A percentile compares a stretch with the other conserved stretches of the same genome.
Evolutionary conservation across 2,797 vertebrate species (phyloP).

Genomic region (Anabacerthia variegaticeps): DNA sequence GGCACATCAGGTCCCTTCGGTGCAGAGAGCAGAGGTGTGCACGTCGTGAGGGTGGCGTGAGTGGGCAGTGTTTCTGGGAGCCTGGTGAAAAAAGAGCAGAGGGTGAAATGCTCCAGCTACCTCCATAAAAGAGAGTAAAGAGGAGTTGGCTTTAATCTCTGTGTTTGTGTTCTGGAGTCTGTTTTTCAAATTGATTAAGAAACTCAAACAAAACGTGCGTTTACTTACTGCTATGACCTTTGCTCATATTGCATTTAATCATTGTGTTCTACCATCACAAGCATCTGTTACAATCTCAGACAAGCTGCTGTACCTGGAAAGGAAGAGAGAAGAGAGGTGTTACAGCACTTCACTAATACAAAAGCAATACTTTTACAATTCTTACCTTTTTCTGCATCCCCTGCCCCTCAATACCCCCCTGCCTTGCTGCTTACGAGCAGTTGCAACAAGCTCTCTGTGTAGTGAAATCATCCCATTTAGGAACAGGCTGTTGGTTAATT

Average conservation of each 20-base stretch:
- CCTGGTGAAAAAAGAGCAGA: not conserved
- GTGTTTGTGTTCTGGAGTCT: not conserved
- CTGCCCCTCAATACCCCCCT: rapidly evolving
- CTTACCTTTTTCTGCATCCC: not conserved
- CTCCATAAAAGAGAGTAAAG: not conserved
- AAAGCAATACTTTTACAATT: not conserved
- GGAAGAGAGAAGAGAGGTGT: not conserved
- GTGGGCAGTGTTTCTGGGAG: not conserved
- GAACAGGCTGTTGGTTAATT: not conserved
- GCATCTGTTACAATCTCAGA: not conserved
- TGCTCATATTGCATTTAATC: not conserved
- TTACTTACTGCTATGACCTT: not conserved
- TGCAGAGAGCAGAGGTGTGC: rapidly evolving
- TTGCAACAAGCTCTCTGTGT: not conserved
- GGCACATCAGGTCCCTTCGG: rapidly evolving
- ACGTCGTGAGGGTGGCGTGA: rapidly evolving
- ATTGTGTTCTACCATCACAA: not conserved
- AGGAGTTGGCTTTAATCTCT: not conserved
- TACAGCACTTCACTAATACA: not conserved
- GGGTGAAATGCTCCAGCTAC: not conserved
- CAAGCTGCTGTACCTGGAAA: not conserved
- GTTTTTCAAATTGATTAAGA: not conserved
- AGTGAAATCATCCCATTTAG: not conserved
- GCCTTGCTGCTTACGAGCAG: not conserved
- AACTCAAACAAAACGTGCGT: rapidly evolving